Base-by-base conservation (phyloP, 1,140 invertebrate species). In the Trachymyrmex septentrionalis region DNA sequence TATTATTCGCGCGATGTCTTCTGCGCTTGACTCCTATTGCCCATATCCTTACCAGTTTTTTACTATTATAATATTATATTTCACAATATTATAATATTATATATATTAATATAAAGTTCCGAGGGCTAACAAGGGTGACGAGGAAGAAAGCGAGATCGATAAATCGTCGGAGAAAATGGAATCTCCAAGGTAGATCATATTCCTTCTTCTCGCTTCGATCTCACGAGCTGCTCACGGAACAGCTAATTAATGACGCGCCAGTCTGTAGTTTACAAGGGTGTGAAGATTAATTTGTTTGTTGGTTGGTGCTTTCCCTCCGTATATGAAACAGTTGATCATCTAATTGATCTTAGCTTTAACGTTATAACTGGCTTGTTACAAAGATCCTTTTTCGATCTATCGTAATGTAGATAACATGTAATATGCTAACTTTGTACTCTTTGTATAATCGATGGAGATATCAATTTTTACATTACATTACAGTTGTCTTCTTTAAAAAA, bases 201-300 rank as follows among this genome's bases (percentile, higher is more conserved):
- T 82, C 80, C 67, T 73, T 71, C 67, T 71, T 71, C 53, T 21
- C 63, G 21, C 16, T 55, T 82, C 67, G 63, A 80, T 82, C 67
- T 73, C 59, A 59, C 66, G 78, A 82, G 67, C 50, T 44, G 34
- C 24, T 82, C 34, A 16, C 59, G 53, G 21, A 82, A 72, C 66
- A 21, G 66, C 80, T 82, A 82, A 82, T 82, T 82, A 82, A 82
- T 73, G 67, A 73, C 80, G 67, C 67, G 24, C 34, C 34, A 53
- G 24, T 57, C 55, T 59, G 55, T 59, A 44, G 30, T 81, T 81
- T 82, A 73, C 67, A 59, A 19, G 80, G 67, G 67, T 44, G 80
- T 48, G 80, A 72, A 82, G 67, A 73, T 82, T 82, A 72, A 82
- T 82, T 73, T 50, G 80, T 81, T 71, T 66, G 63, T 72, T 73